phyloP scores from a whole-genome alignment of 2,113 vertebrate genomes.

The rat (Rattus norvegicus) region DNA sequence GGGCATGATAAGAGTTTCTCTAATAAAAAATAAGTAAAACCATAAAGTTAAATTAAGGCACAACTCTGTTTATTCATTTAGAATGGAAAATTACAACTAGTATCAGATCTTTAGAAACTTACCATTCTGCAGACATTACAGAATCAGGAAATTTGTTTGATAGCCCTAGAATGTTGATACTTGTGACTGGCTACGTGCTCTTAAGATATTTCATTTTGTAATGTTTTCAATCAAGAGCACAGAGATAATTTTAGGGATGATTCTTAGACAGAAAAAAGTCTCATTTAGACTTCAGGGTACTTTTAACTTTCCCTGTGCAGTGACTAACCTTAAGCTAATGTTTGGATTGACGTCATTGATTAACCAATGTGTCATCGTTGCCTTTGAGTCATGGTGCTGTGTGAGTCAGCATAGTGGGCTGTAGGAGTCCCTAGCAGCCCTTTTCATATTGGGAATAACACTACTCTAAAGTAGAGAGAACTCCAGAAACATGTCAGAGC shows the following conservation, averaged over 20 bases:
- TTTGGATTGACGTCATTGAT: background rate
- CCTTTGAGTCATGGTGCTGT: background rate
- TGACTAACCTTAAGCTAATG: background rate
- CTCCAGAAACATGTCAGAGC: background rate
- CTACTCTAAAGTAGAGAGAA: background rate
- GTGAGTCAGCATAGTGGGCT: background rate
- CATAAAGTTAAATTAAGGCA: background rate
- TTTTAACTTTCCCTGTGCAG: background rate
- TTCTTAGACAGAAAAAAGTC: background rate
- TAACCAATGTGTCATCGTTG: background rate
- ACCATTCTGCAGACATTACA: background rate
- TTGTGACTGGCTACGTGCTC: background rate
- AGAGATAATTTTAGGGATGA: background rate
- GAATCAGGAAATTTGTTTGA: conserved; percentile 31
- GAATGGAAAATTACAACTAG: conserved; percentile 11
- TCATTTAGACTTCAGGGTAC: background rate
- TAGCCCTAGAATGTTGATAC: background rate
- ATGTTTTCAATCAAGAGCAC: background rate
- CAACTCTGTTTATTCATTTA: conserved; percentile 12
- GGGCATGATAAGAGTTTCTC: background rate
- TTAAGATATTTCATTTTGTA: background rate
- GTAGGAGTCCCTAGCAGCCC: background rate
- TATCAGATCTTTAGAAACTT: background rate
- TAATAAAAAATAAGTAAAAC: background rate
- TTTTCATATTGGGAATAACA: background rate